These are phyloP conservation scores for Villa cingulata DNA, from an alignment of 2,888 invertebrate species.

Conservation along the genomic window DNA sequence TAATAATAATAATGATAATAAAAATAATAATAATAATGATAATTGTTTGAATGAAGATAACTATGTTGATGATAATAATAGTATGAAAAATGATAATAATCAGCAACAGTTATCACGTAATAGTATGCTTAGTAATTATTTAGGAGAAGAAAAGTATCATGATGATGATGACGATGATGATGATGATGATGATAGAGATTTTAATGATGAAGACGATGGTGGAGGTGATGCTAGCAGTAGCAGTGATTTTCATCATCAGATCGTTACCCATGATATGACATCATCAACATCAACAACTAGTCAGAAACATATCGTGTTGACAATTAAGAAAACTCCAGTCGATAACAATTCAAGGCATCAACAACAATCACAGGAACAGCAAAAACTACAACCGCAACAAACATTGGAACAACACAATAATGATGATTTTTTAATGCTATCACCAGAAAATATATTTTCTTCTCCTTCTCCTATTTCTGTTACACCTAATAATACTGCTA, in stretches of 20 bases:
- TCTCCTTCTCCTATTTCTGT: neutral
- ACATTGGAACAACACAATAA: too few relatives aligned
- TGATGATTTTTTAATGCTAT: neutral
- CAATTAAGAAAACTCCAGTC: slow-evolving; percentile 28
- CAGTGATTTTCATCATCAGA: slow-evolving; percentile 23
- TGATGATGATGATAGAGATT: slow-evolving; percentile 7
- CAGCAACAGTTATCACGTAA: too few relatives aligned
- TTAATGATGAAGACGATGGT: slow-evolving; percentile 6
- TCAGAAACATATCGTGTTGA: slow-evolving; percentile 26
- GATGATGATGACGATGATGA: slow-evolving; percentile 5
- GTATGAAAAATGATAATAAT: neutral
- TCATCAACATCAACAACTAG: slow-evolving; percentile 20
- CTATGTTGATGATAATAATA: neutral
- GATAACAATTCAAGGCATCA: slow-evolving; percentile 19
- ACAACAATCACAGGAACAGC: neutral
- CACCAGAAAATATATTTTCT: too few relatives aligned
- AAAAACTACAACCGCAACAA: neutral
- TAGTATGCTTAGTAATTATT: too few relatives aligned
- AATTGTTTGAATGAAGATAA: neutral
- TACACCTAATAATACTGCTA: neutral
- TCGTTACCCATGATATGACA: slow-evolving; percentile 23
- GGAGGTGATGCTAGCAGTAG: slow-evolving; percentile 9
- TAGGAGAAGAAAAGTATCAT: too few relatives aligned
- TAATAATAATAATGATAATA: neutral
- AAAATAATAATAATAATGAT: neutral